Conservation (phyloP, 2,113 vertebrate species). For the Dascyllus trimaculatus region DNA sequence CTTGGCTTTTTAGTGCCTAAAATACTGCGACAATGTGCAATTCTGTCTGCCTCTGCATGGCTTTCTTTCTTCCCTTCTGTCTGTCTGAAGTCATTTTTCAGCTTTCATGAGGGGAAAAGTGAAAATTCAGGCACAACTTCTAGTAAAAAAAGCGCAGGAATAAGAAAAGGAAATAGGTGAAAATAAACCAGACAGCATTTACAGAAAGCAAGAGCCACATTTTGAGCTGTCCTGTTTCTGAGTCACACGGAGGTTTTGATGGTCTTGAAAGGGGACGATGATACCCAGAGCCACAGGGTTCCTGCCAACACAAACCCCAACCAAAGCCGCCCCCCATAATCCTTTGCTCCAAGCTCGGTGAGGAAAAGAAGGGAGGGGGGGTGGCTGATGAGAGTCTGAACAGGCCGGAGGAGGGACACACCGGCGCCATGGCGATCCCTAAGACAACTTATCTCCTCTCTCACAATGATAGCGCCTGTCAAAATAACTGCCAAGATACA, state of each 20-base stretch:
- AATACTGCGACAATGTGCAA: slow-evolving; percentile 28
- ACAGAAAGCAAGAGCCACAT: background rate
- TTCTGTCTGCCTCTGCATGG: background rate
- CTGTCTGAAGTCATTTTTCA: background rate
- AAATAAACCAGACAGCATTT: background rate
- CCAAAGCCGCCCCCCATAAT: slow-evolving; percentile 60
- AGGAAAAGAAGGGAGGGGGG: slow-evolving; percentile 26
- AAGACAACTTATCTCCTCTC: slow-evolving; percentile 86
- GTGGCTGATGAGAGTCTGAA: slow-evolving; percentile 74
- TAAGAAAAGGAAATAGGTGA: background rate
- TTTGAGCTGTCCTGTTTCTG: background rate
- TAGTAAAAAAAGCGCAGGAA: background rate
- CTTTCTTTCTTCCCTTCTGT: slow-evolving; percentile 15
- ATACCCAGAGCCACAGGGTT: slow-evolving; percentile 75
- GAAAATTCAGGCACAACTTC: background rate
- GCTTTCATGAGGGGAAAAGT: background rate
- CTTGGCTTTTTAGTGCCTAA: slow-evolving; percentile 42
- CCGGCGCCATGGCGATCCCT: slow-evolving; percentile 86
- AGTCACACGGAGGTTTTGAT: slow-evolving; percentile 42
- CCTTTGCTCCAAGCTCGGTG: slow-evolving; percentile 65
- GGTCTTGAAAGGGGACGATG: slow-evolving; percentile 61
- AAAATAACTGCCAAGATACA: slow-evolving; percentile 88
- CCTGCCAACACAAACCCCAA: slow-evolving; percentile 84
- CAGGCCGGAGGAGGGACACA: slow-evolving; percentile 80
- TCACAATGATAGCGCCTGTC: slow-evolving; percentile 85